phyloP scores from a whole-genome alignment of 1,140 invertebrate genomes.

The Wasmannia auropunctata region DNA sequence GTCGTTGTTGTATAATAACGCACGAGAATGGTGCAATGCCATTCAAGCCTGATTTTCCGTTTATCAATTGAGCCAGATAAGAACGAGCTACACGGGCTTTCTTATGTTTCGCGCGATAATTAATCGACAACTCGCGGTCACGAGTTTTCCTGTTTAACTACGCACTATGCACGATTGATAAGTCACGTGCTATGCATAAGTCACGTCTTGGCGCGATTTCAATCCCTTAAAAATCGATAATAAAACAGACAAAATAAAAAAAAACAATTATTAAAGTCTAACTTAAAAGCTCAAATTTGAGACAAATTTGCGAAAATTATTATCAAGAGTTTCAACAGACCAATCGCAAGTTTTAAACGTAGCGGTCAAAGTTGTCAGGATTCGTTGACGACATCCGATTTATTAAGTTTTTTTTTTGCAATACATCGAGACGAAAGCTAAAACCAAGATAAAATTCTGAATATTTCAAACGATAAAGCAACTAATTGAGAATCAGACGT shows the following conservation, averaged over 20 bases:
- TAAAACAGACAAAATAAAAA: background rate
- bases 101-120: constrained; percentile 20
- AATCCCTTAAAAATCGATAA: background rate
- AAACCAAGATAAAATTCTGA: background rate
- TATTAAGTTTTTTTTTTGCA: background rate
- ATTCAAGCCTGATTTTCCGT: constrained; percentile 41
- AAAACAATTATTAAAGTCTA: background rate
- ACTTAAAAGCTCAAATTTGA: background rate
- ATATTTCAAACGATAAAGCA: background rate
- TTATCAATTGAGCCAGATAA: constrained; percentile 49
- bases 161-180: background rate
- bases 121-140: background rate
- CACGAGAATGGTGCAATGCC: constrained; percentile 7
- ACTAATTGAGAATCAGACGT: constrained; percentile 17
- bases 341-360: background rate
- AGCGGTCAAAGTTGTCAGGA: background rate
- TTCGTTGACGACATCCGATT: background rate
- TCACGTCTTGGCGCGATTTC: background rate
- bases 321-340: background rate
- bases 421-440: background rate
- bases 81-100: constrained; percentile 1
- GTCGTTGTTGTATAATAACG: constrained; percentile 42
- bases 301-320: background rate
- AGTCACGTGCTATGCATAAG: background rate
- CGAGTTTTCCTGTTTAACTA: constrained; percentile 9